A percentile compares a stretch with the other conserved stretches of the same genome.
These are phyloP conservation scores for Heteromyza rotundicornis DNA, from an alignment of 2,888 invertebrate genomes.

Conservation along the genomic window DNA sequence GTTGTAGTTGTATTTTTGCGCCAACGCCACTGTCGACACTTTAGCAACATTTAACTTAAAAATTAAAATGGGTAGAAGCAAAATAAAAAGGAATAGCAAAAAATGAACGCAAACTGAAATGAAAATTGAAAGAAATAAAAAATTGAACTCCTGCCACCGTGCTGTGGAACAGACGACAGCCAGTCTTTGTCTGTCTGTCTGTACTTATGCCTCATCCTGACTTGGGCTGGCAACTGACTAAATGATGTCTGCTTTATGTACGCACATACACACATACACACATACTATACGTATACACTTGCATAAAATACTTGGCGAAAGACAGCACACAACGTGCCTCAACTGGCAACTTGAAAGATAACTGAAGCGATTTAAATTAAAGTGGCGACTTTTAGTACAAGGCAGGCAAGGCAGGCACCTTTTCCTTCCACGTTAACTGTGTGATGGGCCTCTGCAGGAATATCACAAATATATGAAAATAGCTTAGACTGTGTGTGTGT, in stretches of 20 bases:
- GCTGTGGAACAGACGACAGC: no score
- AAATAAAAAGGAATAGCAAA: background rate
- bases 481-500: no score
- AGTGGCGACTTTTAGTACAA: no score
- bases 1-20: background rate
- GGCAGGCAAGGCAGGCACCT: no score
- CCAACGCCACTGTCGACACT: conserved; percentile 14
- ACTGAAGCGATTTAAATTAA: conserved; percentile 20
- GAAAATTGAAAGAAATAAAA: conserved; percentile 3
- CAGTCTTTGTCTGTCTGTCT: conserved; percentile 5
- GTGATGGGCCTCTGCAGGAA: no score
- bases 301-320: no score
- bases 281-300: background rate
- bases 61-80: background rate
- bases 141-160: conserved; percentile 15
- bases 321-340: no score
- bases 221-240: conserved; percentile 17
- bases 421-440: no score
- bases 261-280: background rate
- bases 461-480: no score
- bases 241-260: conserved; percentile 16
- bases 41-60: conserved; percentile 9
- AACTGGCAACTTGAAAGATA: conserved; percentile 14
- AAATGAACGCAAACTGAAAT: background rate
- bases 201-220: background rate